Evolutionary conservation across 2,888 invertebrate species (phyloP).

Genomic region (Agrochola lychnidis): DNA sequence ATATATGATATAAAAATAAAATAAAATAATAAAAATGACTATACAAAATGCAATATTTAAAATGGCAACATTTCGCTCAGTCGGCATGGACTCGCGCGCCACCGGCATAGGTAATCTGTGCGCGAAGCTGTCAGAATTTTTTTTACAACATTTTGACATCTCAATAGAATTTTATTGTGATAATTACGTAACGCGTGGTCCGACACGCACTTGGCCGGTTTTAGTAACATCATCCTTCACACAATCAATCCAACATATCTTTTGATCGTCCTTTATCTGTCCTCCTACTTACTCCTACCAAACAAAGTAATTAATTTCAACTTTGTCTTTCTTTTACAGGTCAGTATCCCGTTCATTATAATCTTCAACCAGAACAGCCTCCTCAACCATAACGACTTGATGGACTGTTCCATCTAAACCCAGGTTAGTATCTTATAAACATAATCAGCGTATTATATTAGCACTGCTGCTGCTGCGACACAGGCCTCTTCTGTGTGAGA

Average conservation of each 20-base stretch:
- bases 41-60: no score
- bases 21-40: no score
- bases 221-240: neutral
- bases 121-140: no score
- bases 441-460: neutral
- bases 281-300: neutral
- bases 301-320: neutral
- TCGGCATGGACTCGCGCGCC: no score
- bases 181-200: no score
- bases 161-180: no score
- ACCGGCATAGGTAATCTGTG: no score
- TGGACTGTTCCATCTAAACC: rapidly evolving
- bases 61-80: no score
- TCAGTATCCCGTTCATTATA: slow-evolving; percentile 14
- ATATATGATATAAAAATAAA: no score
- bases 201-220: no score
- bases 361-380: neutral
- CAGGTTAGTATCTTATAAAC: neutral
- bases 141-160: no score
- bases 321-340: slow-evolving; percentile 36
- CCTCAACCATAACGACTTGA: neutral
- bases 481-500: no score
- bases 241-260: neutral
- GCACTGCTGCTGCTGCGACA: rapidly evolving
- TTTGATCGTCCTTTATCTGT: neutral